Conservation (phyloP, 2,113 vertebrate species). For the Halcyon senegalensis region DNA sequence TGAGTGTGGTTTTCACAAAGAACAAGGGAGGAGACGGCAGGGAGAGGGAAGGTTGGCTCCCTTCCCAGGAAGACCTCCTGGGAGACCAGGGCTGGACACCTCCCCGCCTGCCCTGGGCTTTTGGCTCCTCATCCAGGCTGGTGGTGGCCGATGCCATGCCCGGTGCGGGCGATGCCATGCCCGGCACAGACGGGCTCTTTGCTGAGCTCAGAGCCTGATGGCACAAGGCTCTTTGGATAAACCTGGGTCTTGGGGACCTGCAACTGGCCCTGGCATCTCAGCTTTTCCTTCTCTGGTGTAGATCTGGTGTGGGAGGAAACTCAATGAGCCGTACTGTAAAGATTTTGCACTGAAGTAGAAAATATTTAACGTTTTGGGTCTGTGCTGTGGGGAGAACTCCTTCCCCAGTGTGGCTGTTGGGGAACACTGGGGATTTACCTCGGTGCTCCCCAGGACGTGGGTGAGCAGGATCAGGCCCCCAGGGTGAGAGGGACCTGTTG, state of each 20-base stretch:
- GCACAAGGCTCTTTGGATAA: rapidly evolving
- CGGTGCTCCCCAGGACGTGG: rapidly evolving
- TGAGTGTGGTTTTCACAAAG: constrained; percentile 9
- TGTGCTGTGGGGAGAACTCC: background rate
- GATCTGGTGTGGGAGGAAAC: background rate
- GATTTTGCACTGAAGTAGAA: constrained; percentile 27
- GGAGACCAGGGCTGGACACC: background rate
- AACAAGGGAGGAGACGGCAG: background rate
- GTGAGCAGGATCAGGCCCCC: background rate
- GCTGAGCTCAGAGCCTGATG: background rate
- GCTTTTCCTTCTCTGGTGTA: background rate
- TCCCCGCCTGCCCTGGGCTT: background rate
- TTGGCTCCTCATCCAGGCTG: rapidly evolving
- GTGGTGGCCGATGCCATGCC: background rate
- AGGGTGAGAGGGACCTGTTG: background rate
- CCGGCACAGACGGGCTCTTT: background rate
- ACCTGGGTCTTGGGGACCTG: background rate
- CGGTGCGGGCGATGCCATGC: too few relatives aligned
- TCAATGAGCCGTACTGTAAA: background rate
- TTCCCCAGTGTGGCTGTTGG: background rate
- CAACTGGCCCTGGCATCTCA: background rate
- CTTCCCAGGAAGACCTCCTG: background rate
- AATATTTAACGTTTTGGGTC: background rate
- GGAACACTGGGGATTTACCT: background rate
- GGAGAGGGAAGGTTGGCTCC: background rate